phyloP scores from a whole-genome alignment of 2,797 vertebrate species.

The Lepilemur septentrionalis region DNA sequence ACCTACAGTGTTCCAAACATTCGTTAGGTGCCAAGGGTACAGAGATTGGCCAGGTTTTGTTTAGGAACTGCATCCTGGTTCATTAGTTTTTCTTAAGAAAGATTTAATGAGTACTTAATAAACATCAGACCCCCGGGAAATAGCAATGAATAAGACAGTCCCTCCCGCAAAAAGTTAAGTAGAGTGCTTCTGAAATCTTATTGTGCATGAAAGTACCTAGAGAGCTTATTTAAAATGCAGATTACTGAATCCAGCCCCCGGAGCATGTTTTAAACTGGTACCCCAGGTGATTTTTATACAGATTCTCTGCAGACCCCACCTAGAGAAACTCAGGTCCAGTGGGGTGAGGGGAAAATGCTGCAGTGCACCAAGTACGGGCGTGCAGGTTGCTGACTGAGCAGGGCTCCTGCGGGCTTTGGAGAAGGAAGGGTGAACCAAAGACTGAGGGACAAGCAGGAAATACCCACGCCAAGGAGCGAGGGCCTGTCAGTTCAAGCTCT shows the following conservation, averaged over 20 bases:
- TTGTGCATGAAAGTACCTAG: not conserved
- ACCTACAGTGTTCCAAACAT: not conserved
- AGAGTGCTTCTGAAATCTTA: not conserved
- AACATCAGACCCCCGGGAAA: not conserved
- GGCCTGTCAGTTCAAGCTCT: not conserved
- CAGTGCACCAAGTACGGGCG: accelerated
- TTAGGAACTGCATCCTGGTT: not conserved
- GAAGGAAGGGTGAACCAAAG: not conserved
- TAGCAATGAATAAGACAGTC: not conserved
- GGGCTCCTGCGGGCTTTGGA: not conserved
- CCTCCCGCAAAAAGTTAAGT: not conserved
- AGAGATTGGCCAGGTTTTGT: not conserved
- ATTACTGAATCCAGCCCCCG: not conserved
- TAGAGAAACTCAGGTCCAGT: not conserved
- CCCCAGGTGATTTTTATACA: not conserved
- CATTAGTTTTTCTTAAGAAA: not conserved
- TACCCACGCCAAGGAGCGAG: not conserved
- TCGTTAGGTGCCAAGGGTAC: not conserved
- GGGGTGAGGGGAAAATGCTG: not conserved
- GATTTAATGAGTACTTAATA: not conserved
- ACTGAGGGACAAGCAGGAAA: not conserved
- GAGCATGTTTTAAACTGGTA: not conserved
- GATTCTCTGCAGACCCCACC: not conserved
- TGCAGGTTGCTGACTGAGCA: not conserved
- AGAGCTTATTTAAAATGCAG: not conserved